Evolutionary conservation across 2,797 vertebrate genomes (phyloP).

Genomic region (Urophycis tenuis): DNA sequence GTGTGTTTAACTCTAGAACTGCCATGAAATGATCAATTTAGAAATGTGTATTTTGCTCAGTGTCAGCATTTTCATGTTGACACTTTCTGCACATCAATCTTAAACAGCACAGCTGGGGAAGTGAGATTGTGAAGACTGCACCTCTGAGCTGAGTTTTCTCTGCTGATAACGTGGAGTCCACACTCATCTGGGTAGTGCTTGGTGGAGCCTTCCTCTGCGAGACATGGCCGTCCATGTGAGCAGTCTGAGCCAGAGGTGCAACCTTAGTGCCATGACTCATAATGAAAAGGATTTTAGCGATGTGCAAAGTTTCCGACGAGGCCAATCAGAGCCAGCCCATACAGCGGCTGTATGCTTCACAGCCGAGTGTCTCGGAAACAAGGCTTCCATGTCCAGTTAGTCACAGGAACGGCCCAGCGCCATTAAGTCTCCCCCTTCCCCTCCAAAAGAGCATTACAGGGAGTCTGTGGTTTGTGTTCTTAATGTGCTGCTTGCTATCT

Average conservation of each 20-base stretch:
- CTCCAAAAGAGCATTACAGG: too few relatives aligned
- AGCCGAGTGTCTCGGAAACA: not conserved
- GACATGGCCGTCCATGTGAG: too few relatives aligned
- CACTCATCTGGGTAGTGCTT: not conserved
- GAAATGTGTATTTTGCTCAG: too few relatives aligned
- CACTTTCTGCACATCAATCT: not conserved
- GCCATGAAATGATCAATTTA: too few relatives aligned
- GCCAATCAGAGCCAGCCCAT: conserved; percentile 21
- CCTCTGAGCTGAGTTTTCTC: too few relatives aligned
- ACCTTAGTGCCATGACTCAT: not conserved
- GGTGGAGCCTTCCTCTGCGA: not conserved
- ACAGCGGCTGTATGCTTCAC: not conserved
- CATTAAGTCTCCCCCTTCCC: not conserved
- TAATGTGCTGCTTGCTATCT: not conserved
- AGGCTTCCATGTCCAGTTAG: not conserved
- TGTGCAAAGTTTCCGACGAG: not conserved
- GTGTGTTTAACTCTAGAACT: too few relatives aligned
- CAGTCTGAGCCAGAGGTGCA: not conserved
- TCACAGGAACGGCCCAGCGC: conserved; percentile 3
- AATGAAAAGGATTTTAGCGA: not conserved
- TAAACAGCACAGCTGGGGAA: not conserved
- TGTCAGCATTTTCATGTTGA: too few relatives aligned
- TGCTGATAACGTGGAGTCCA: not conserved
- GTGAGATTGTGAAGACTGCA: not conserved
- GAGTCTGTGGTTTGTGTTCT: not conserved